Evolutionary conservation across 2,113 vertebrate genomes (phyloP).

Genomic region (human (Homo sapiens)): GRCh38 chr4:4559501-4560000

Average conservation of each 20-base stretch:
- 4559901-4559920: background rate
- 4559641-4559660: background rate
- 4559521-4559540: background rate
- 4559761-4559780: too few species aligned
- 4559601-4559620: background rate
- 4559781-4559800: background rate
- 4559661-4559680: too few species aligned
- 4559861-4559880: background rate
- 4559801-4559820: constrained; percentile 8
- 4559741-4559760: background rate
- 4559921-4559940: background rate
- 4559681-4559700: background rate
- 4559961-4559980: too few species aligned
- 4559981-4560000: background rate
- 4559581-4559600: background rate
- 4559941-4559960: background rate
- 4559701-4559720: background rate
- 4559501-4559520: rapidly evolving
- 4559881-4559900: background rate
- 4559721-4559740: background rate
- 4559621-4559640: rapidly evolving
- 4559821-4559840: background rate
- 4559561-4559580: background rate
- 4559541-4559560: background rate
- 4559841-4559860: background rate